A percentile compares a stretch with the other conserved stretches of the same genome.
phyloP scores from a whole-genome alignment of 2,888 invertebrate genomes.

The Caenorhabditis japonica region DNA sequence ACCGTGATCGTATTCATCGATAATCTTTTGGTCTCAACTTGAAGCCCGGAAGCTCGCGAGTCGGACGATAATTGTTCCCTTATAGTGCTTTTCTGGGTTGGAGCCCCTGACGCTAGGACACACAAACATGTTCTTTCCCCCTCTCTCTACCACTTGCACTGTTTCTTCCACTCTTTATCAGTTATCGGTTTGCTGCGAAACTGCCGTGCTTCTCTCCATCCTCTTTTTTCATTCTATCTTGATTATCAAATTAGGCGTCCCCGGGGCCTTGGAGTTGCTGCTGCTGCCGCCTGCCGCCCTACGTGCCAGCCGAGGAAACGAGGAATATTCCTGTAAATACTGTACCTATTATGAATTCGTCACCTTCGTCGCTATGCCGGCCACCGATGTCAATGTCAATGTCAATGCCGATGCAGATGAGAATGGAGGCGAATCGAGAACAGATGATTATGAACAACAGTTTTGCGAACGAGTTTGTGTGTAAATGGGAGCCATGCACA shows the following conservation, averaged over 20 bases:
- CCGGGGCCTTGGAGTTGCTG: conserved; percentile 39
- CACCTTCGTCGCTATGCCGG: too few relatives aligned
- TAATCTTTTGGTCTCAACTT: too few relatives aligned
- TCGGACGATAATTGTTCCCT: not conserved
- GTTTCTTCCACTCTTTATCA: conserved; percentile 15
- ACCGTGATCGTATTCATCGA: too few relatives aligned
- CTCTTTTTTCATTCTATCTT: conserved; percentile 37
- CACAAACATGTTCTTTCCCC: conserved; percentile 22
- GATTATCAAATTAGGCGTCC: conserved; percentile 50
- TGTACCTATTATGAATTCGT: conserved; percentile 40
- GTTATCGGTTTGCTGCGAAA: conserved; percentile 49
- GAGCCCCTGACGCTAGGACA: conserved; percentile 6
- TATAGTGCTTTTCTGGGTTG: conserved; percentile 9
- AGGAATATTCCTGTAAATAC: conserved; percentile 32
- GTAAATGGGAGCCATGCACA: conserved; percentile 51
- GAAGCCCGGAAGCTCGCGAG: not conserved
- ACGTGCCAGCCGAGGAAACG: conserved; percentile 26
- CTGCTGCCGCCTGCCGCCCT: conserved; percentile 49
- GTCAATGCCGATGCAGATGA: conserved; percentile 22
- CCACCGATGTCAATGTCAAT: too few relatives aligned
- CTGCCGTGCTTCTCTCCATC: conserved; percentile 28
- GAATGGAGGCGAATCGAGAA: conserved; percentile 12
- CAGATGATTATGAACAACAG: conserved; percentile 22
- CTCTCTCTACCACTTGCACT: conserved; percentile 6
- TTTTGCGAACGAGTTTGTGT: conserved; percentile 14